phyloP scores from a whole-genome alignment of 2,113 vertebrate species.

The Procavia capensis region DNA sequence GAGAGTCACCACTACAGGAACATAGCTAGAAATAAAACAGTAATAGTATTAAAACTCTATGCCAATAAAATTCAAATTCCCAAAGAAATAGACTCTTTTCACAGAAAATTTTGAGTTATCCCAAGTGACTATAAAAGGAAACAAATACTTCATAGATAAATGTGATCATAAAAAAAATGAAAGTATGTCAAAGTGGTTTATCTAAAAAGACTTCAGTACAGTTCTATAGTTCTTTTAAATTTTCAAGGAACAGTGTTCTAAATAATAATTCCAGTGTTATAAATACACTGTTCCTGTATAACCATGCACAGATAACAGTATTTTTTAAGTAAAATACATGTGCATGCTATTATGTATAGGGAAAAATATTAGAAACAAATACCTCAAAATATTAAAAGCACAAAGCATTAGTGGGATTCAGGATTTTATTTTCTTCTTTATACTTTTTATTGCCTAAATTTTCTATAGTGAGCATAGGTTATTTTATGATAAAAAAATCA shows the following conservation, averaged over 20 bases:
- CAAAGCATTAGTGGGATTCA: background rate
- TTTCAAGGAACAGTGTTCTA: conserved; percentile 38
- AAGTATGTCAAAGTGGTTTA: background rate
- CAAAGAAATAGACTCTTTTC: background rate
- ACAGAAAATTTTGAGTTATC: conserved; percentile 26
- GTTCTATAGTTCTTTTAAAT: background rate
- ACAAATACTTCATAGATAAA: background rate
- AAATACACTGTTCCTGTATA: background rate
- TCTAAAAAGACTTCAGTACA: background rate
- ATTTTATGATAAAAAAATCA: background rate
- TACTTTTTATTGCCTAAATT: conserved; percentile 32
- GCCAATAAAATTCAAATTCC: background rate
- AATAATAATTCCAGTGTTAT: background rate
- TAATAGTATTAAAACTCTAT: background rate
- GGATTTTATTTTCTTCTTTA: conserved; percentile 25
- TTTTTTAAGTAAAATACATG: conserved; percentile 1
- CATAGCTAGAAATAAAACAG: background rate
- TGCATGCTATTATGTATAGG: background rate
- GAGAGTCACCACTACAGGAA: background rate
- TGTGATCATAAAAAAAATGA: background rate
- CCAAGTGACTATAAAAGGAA: background rate
- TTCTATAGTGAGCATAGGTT: background rate
- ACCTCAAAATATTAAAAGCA: background rate
- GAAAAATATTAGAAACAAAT: background rate
- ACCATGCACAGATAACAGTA: background rate